Conservation (phyloP, 1,140 invertebrate genomes). For the Drosophila pruinosa region DNA sequence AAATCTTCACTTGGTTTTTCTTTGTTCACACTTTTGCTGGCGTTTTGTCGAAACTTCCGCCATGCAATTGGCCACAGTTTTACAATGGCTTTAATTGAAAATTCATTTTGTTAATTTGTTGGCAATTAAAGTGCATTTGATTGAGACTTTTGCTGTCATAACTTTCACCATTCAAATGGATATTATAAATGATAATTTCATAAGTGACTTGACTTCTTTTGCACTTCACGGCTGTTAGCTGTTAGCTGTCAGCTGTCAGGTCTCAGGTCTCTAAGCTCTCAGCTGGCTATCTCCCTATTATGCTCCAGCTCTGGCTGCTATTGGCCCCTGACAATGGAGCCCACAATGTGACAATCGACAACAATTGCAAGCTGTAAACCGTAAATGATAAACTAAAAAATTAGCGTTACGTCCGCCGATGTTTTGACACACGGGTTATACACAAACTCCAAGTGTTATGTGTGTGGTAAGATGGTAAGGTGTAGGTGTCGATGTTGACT, state of each 20-base stretch:
- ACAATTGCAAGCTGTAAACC: not conserved
- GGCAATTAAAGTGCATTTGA: constrained; percentile 48
- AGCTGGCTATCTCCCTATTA: constrained; percentile 12
- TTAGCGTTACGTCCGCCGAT: constrained; percentile 15
- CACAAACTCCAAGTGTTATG: not conserved
- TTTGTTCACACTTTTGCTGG: constrained; percentile 18
- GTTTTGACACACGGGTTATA: constrained; percentile 5
- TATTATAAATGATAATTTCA: constrained; percentile 33
- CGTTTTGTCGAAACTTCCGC: constrained; percentile 39
- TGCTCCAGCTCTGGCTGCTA: no score
- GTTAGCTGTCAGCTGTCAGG: not conserved
- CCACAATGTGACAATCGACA: constrained; percentile 13
- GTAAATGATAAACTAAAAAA: not conserved
- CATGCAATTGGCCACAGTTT: constrained; percentile 42
- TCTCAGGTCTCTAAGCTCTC: no score
- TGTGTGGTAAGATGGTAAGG: constrained; percentile 18
- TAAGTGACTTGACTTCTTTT: constrained; percentile 39
- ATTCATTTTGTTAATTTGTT: constrained; percentile 58
- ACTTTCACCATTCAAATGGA: constrained; percentile 41
- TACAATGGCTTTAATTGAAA: constrained; percentile 47
- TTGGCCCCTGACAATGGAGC: not conserved
- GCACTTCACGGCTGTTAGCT: constrained; percentile 14
- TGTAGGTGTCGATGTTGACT: constrained; percentile 34
- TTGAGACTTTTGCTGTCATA: constrained; percentile 42
- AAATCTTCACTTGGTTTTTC: constrained; percentile 24